Percentiles rank a stretch among this genome's conserved stretches.
Conservation (phyloP, 2,888 invertebrate genomes). For the Criorhina ranunculi region DNA sequence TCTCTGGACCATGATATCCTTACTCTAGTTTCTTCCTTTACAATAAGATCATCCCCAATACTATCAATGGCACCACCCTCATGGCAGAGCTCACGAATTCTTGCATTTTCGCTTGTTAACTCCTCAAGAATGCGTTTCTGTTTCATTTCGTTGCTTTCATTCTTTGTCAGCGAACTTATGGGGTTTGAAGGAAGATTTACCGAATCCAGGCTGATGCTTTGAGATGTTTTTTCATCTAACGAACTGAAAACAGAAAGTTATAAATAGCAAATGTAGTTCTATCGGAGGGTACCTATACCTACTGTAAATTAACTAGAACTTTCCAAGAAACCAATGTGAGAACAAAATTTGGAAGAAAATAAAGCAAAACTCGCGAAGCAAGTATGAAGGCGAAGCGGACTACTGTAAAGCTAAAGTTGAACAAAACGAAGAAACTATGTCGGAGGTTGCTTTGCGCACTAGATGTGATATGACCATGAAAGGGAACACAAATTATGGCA, state of each 20-base stretch:
- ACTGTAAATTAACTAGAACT: not conserved
- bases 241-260: conserved; percentile 78
- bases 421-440: conserved; percentile 51
- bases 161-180: conserved; percentile 52
- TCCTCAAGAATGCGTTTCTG: conserved; percentile 63
- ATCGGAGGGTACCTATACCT: not conserved
- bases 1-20: conserved; percentile 83
- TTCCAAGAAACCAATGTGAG: conserved; percentile 20
- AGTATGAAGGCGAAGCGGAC: conserved; percentile 38
- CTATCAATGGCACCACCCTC: conserved; percentile 58
- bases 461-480: conserved; percentile 31
- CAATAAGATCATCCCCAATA: conserved; percentile 81
- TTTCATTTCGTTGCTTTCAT: conserved; percentile 73
- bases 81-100: conserved; percentile 63
- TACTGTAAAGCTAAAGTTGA: conserved; percentile 59
- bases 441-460: conserved; percentile 47
- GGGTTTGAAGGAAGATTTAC: conserved; percentile 60
- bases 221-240: conserved; percentile 81
- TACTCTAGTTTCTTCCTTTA: conserved; percentile 82
- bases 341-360: conserved; percentile 23
- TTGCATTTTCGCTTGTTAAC: conserved; percentile 47
- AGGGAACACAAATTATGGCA: not conserved
- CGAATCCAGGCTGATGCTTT: conserved; percentile 79
- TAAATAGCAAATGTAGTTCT: not conserved
- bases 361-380: conserved; percentile 33